Percentiles rank a stretch among this genome's conserved stretches.
Evolutionary conservation across 2,888 invertebrate genomes (phyloP).

Genomic region (Elaeidobius kamerunicus): DNA sequence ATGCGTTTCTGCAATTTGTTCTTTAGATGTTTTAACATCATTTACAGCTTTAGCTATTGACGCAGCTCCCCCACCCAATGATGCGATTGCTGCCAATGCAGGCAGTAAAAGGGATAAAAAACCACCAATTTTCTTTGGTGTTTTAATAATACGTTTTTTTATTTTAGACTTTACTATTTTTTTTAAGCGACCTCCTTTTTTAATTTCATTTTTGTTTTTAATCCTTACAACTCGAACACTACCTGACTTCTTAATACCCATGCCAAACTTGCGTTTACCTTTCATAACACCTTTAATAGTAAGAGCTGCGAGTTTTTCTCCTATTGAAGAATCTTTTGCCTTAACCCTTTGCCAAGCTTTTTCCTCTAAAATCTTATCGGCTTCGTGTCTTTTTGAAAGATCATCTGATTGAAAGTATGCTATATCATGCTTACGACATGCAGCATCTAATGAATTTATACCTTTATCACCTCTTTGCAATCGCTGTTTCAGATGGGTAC

Average conservation of each 20-base stretch:
- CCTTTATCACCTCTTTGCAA: background rate
- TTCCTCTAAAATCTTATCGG: conserved; percentile 42
- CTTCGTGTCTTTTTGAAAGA: too few relatives aligned
- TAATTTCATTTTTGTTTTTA: background rate
- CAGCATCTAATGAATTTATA: conserved; percentile 3
- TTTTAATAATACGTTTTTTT: background rate
- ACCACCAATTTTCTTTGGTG: background rate
- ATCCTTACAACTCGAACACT: background rate
- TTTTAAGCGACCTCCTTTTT: background rate
- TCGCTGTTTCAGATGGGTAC: conserved; percentile 1
- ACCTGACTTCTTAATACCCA: background rate
- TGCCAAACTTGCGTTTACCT: conserved; percentile 8
- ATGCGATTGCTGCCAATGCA: background rate
- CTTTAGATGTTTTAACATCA: conserved; percentile 32
- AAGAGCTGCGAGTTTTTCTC: conserved; percentile 40
- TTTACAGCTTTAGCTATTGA: conserved; percentile 35
- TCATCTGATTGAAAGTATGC: too few relatives aligned
- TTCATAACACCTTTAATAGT: conserved; percentile 34
- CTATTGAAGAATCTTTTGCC: conserved; percentile 31
- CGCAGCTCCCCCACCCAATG: conserved; percentile 26
- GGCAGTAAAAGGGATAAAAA: conserved; percentile 1
- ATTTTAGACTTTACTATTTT: background rate
- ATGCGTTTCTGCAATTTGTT: conserved; percentile 33
- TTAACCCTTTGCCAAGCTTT: conserved; percentile 36
- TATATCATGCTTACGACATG: conserved; percentile 2